A percentile compares a stretch with the other conserved stretches of the same genome.
Evolutionary conservation across 2,797 vertebrate genomes (phyloP).

Genomic region (Podarcis siculus): DNA sequence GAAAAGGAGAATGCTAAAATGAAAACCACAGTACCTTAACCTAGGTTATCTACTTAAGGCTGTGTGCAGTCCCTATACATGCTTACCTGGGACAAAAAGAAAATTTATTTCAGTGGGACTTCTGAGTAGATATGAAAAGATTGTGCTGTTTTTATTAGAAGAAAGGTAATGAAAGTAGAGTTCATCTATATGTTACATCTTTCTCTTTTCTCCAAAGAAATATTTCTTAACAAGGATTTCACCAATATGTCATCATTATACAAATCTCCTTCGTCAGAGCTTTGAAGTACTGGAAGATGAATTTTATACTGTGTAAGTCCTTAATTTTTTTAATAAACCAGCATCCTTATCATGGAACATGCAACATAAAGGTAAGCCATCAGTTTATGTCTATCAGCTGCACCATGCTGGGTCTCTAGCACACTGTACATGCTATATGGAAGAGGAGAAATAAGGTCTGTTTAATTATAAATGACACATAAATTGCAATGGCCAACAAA

Average conservation of each 20-base stretch:
- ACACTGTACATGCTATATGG: background rate
- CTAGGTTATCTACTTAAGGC: background rate
- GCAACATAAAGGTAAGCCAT: background rate
- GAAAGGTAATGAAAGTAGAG: conserved; percentile 24
- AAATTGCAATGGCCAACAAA: background rate
- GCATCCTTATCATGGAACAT: background rate
- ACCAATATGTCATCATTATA: conserved; percentile 77
- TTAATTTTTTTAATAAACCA: background rate
- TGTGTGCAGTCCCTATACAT: background rate
- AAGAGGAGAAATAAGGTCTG: background rate
- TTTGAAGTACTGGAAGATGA: conserved; percentile 67
- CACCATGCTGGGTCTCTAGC: background rate
- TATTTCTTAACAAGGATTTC: conserved; percentile 80
- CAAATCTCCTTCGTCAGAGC: conserved; percentile 73
- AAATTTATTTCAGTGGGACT: no score
- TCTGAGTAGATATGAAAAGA: no score
- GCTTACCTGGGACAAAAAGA: no score
- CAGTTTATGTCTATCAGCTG: background rate
- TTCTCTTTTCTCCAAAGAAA: conserved; percentile 78
- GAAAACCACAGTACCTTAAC: background rate
- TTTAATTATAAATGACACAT: no score
- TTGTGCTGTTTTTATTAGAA: background rate
- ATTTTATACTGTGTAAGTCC: conserved; percentile 78
- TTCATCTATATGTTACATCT: conserved; percentile 52
- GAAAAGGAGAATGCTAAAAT: background rate